phyloP scores from a whole-genome alignment of 2,113 vertebrate genomes.

The Nibea coibor region DNA sequence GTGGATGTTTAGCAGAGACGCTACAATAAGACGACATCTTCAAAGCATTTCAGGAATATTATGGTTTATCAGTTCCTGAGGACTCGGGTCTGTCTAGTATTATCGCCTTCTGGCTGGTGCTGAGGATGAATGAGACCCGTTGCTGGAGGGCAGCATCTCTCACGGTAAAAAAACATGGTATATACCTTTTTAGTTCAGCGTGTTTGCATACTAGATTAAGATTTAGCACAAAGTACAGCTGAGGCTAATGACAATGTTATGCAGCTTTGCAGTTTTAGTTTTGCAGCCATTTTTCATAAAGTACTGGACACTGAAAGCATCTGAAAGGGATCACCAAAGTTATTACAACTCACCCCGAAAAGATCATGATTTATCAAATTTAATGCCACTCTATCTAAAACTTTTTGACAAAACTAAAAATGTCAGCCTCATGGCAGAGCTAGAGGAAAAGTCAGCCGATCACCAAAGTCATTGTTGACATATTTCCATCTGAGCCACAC shows the following conservation, averaged over 20 bases:
- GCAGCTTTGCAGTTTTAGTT: no score
- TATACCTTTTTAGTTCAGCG: no score
- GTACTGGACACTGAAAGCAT: not conserved
- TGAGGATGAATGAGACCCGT: not conserved
- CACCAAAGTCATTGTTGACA: not conserved
- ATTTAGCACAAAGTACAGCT: no score
- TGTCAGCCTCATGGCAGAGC: not conserved
- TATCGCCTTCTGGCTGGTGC: not conserved
- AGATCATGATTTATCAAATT: not conserved
- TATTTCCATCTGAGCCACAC: not conserved
- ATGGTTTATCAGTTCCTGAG: not conserved
- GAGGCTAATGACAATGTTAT: no score
- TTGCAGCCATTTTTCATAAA: not conserved
- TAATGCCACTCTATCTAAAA: not conserved
- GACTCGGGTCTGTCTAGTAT: not conserved
- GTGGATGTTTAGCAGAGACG: constrained; percentile 1
- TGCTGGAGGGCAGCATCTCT: not conserved
- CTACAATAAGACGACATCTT: not conserved
- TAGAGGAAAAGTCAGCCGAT: not conserved
- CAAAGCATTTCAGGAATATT: not conserved
- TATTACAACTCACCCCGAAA: not conserved
- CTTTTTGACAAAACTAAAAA: not conserved
- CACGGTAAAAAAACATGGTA: not conserved
- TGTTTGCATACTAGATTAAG: no score
- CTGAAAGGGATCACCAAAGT: not conserved